Evolutionary conservation across 2,888 invertebrate species (phyloP).

Genomic region (Busseola fusca): DNA sequence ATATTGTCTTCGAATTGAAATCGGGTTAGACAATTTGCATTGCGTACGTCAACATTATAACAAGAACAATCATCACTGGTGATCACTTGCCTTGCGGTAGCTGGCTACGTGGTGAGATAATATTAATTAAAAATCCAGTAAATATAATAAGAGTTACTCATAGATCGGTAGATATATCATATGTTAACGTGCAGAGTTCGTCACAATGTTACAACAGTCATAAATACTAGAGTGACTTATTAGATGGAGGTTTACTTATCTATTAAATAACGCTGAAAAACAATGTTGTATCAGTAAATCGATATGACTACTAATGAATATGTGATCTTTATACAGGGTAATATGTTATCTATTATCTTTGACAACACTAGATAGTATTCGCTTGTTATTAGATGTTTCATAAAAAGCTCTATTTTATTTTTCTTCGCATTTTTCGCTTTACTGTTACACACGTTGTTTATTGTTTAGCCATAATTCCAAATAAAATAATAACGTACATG

Average conservation of each 20-base stretch:
- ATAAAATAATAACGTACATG: constrained; percentile 79
- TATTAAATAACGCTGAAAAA: constrained; percentile 74
- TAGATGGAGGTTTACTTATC: constrained; percentile 68
- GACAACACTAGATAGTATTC: constrained; percentile 46
- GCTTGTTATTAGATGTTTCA: constrained; percentile 43
- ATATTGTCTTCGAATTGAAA: constrained; percentile 39
- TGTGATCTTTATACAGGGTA: constrained; percentile 53
- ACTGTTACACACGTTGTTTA: constrained; percentile 47
- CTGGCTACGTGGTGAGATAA: constrained; percentile 10
- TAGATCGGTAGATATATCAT: constrained; percentile 29
- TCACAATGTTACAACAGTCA: constrained; percentile 51
- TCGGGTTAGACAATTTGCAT: constrained; percentile 42
- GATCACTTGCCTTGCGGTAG: constrained; percentile 44
- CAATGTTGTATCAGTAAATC: constrained; percentile 74
- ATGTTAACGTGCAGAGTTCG: constrained; percentile 36
- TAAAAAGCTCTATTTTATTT: constrained; percentile 48
- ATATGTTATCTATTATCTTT: constrained; percentile 58
- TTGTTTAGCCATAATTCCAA: constrained; percentile 26
- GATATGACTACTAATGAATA: constrained; percentile 66
- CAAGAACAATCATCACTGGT: constrained; percentile 11
- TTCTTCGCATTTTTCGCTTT: constrained; percentile 15
- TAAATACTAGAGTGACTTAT: constrained; percentile 61
- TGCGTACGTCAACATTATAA: constrained; percentile 30
- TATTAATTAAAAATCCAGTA: constrained; percentile 14
- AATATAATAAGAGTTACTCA: constrained; percentile 6